Base-by-base conservation (phyloP, 1,140 invertebrate genomes). In the Geopemphigus sp. region DNA sequence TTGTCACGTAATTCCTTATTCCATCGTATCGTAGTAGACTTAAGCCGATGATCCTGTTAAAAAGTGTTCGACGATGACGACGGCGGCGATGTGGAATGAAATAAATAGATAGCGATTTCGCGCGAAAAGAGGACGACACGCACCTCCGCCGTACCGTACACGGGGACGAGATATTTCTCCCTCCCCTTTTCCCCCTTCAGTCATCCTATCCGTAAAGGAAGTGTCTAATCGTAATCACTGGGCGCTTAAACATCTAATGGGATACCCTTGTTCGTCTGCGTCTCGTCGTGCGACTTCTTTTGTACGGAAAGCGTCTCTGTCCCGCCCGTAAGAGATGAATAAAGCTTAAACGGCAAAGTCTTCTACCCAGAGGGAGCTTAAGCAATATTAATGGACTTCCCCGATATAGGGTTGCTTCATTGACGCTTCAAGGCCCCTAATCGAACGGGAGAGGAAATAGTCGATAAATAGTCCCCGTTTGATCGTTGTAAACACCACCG, bases 41-140 rank as follows among this genome's bases (percentile, higher is more conserved):
- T 76, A 45, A 76, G 73, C 73, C 32, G 54, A 59, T 76, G 32
- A 76, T 76, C 73, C 73, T 45, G 57, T 76, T 76, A 76, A 76
- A 76, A 59, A 76, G 73, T 76, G 54, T 59, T 59, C 29, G 32
- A 22, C 26, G 70, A 54, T 12, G 53, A 54, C 12, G 72, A 19
- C 29, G 72, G 5, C 56, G 73, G 56, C 54, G 73, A 39, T 17
- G 56, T 26, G 73, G 73, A 76, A 76, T 59, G 56, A 76, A 59
- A 76, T 45, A 76, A 57, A 76, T 76, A 76, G 73, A 76, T 59
- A 76, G 73, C 73, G 32, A 74, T 56, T 74, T n/a, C 72, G 26
- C 54, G 50, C 11, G 29, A 32, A 56, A 74, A 32, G 53, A 57
- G 72, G 63, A 64, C 63, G n/a, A n/a, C n/a, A n/a, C n/a, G n/a